Conservation (phyloP, 2,113 vertebrate species). For the Tachycineta bicolor region DNA sequence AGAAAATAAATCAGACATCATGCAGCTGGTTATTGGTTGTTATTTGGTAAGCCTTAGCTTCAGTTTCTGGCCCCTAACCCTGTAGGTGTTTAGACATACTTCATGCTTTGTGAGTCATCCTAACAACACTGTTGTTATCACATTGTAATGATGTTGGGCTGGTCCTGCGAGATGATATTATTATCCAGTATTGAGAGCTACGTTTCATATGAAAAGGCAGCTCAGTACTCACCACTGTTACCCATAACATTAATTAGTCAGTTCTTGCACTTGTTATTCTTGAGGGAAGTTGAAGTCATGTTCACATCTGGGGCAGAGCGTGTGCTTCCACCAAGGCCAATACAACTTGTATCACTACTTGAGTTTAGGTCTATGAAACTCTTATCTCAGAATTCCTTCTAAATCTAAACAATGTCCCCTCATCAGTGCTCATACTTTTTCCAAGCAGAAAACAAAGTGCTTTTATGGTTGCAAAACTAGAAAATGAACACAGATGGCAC, state of each 20-base stretch:
- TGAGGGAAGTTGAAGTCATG: neutral
- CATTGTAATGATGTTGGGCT: neutral
- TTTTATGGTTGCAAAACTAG: neutral
- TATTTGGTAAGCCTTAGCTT: neutral
- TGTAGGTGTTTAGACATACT: neutral
- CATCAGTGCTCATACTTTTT: neutral
- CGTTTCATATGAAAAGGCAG: neutral
- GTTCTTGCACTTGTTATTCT: neutral
- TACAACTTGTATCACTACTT: neutral
- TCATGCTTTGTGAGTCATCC: neutral
- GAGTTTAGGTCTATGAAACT: neutral
- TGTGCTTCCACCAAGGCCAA: neutral
- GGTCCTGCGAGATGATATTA: neutral
- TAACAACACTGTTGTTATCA: neutral
- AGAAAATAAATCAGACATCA: neutral
- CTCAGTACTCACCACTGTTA: neutral
- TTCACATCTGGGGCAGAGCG: neutral
- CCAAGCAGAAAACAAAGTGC: neutral
- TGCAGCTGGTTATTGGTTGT: neutral
- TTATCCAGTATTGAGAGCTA: neutral
- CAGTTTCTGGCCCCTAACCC: neutral
- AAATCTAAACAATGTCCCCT: neutral
- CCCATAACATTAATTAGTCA: neutral
- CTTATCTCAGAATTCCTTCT: neutral
- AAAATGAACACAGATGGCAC: neutral